A percentile compares a stretch with the other conserved stretches of the same genome.
phyloP scores from a whole-genome alignment of 2,888 invertebrate species.

The Blera fallax region DNA sequence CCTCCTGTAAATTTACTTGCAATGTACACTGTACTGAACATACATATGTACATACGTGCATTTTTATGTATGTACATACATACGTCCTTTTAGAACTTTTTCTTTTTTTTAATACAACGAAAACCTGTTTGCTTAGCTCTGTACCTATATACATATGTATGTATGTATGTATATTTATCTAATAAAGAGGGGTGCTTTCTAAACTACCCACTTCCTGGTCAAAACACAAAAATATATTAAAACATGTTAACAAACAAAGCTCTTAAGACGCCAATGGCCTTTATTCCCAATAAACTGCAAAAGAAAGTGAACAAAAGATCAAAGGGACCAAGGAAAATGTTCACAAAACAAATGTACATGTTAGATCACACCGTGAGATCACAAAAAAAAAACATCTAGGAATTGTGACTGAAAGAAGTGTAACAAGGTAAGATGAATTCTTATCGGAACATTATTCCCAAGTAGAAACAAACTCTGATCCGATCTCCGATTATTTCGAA shows the following conservation, averaged over 20 bases:
- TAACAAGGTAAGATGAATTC: slow-evolving; percentile 28
- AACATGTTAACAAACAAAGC: slow-evolving; percentile 7
- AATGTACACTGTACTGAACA: not conserved
- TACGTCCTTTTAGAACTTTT: not conserved
- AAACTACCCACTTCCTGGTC: not conserved
- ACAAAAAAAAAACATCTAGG: not conserved
- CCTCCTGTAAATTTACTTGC: not conserved
- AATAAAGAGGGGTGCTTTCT: not conserved
- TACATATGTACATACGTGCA: not conserved
- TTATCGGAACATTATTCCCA: slow-evolving; percentile 38
- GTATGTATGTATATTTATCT: no score
- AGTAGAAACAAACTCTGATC: not conserved
- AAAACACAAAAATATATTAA: not conserved
- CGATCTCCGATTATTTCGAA: not conserved
- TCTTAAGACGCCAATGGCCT: not conserved
- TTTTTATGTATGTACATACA: not conserved
- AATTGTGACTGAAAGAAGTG: not conserved
- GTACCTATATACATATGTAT: no score
- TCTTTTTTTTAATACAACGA: not conserved
- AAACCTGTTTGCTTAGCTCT: not conserved
- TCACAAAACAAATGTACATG: not conserved
- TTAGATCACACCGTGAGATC: slow-evolving; percentile 23
- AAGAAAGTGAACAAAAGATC: slow-evolving; percentile 28
- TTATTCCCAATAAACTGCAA: slow-evolving; percentile 5
- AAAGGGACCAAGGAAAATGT: slow-evolving; percentile 20